Conservation (phyloP, 2,888 invertebrate species). For the Pandemis cinnamomeana region DNA sequence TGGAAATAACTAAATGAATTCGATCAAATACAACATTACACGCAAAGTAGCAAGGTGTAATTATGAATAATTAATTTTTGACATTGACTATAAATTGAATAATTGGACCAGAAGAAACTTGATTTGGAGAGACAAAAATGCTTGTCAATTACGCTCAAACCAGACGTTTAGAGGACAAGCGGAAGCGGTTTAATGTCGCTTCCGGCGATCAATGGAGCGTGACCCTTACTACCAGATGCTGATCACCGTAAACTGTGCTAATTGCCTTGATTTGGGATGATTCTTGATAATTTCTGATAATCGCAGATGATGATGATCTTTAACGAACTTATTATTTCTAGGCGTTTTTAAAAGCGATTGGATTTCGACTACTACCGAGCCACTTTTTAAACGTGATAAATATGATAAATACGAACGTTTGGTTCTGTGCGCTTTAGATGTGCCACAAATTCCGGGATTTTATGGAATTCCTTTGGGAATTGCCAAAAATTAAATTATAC, state of each 20-base stretch:
- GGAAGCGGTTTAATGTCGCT: slow-evolving; percentile 11
- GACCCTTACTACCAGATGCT: slow-evolving; percentile 19
- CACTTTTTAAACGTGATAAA: too few relatives aligned
- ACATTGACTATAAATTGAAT: neutral
- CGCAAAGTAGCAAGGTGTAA: neutral
- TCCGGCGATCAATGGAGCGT: slow-evolving; percentile 12
- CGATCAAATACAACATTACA: neutral
- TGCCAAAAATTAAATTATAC: too few relatives aligned
- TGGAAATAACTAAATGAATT: neutral
- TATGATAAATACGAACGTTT: too few relatives aligned
- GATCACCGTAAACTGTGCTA: slow-evolving; percentile 36
- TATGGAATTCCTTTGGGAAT: too few relatives aligned
- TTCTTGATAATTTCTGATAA: slow-evolving; percentile 9
- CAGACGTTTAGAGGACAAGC: slow-evolving; percentile 1
- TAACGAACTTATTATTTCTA: neutral
- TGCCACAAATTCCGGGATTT: too few relatives aligned
- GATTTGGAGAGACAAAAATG: neutral
- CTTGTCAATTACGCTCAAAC: neutral
- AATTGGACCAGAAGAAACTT: neutral
- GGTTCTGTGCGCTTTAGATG: too few relatives aligned
- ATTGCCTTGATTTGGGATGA: slow-evolving; percentile 25
- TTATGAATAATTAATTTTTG: neutral
- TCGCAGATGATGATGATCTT: slow-evolving; percentile 5
- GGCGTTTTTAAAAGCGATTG: neutral
- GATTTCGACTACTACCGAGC: too few relatives aligned